Conservation (phyloP, 2,113 vertebrate species). For the Nematolebias whitei region DNA sequence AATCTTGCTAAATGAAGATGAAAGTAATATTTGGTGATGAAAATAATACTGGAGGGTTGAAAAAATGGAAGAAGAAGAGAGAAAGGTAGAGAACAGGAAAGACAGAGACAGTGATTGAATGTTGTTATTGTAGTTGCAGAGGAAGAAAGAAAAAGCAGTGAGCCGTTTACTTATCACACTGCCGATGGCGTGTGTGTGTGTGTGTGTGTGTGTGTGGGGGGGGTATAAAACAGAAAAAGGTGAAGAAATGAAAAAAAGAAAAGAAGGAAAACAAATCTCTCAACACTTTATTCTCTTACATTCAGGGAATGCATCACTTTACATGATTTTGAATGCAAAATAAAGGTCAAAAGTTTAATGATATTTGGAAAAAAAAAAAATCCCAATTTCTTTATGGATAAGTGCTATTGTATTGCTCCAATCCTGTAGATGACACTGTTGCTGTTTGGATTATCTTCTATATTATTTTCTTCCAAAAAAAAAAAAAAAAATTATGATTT, state of each 20-base stretch:
- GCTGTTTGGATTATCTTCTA: background rate
- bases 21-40: conserved; percentile 10
- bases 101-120: conserved; percentile 58
- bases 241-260: background rate
- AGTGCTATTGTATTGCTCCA: background rate
- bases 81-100: conserved; percentile 6
- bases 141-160: conserved; percentile 34
- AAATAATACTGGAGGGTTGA: conserved; percentile 36
- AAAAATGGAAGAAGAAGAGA: conserved; percentile 17
- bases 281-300: conserved; percentile 11
- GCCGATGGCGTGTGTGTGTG: conserved; percentile 9
- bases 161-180: conserved; percentile 47
- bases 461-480: background rate
- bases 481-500: background rate
- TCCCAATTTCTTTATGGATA: background rate
- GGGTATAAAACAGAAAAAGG: background rate
- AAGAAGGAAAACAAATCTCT: conserved; percentile 23
- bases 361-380: background rate
- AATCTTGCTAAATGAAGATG: background rate
- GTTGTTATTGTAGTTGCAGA: conserved; percentile 56
- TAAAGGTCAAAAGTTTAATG: background rate
- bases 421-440: background rate
- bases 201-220: background rate
- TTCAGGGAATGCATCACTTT: background rate
- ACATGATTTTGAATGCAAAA: background rate